phyloP scores from a whole-genome alignment of 2,797 vertebrate genomes.

The Tangara arthus region DNA sequence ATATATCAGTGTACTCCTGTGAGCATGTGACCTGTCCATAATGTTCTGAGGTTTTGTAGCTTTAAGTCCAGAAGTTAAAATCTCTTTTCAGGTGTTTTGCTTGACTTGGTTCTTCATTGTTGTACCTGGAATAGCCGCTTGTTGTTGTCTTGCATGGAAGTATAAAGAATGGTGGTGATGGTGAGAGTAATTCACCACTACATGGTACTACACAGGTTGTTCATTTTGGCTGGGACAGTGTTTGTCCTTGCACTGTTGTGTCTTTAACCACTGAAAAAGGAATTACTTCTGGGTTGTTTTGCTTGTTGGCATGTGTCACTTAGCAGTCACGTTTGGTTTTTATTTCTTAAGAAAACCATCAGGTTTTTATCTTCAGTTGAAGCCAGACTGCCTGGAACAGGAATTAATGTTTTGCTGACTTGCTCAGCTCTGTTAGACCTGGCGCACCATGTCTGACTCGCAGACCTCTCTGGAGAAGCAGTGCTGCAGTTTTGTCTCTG shows the following conservation, averaged over 20 bases:
- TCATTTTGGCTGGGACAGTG: not conserved
- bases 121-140: not conserved
- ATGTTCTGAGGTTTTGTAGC: not conserved
- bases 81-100: not conserved
- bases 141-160: not conserved
- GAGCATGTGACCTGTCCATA: fast-evolving
- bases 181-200: not conserved
- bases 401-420: not conserved
- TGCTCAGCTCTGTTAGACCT: not conserved
- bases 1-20: not conserved
- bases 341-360: not conserved
- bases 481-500: not conserved
- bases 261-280: not conserved
- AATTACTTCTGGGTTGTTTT: fast-evolving
- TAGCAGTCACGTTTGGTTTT: fast-evolving
- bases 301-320: not conserved
- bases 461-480: not conserved
- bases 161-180: not conserved
- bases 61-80: not conserved
- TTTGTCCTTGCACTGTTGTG: not conserved
- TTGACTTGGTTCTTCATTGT: not conserved
- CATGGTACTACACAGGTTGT: fast-evolving
- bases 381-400: not conserved
- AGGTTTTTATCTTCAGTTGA: not conserved
- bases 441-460: not conserved